Evolutionary conservation across 2,113 vertebrate species (phyloP), one percentile per base, ranked within the genome.

Genomic region (Callaeas wilsoni): DNA sequence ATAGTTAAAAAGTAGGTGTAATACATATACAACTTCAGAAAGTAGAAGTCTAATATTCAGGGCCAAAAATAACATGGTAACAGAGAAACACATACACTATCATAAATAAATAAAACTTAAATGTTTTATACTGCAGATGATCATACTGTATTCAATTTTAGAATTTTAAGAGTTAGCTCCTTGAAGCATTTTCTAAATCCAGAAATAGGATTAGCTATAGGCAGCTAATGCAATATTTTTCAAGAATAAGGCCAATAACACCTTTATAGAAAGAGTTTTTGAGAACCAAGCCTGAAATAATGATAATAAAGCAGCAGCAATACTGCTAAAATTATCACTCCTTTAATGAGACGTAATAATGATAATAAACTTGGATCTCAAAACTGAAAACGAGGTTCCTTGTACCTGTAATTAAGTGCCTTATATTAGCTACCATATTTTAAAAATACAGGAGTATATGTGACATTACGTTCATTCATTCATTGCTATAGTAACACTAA

Each of bases 1-100:
- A 89, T 39, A 89, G 55, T 95, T 94, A 95, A 88, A 92, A 79
- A 52, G 29, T 41, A 92, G 75, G 21, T 92, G 56, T 74, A 87
- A 85, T 49, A 53, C 32, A n/a, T 59, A 57, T 47, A 65, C 29
- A 83, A 57, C 56, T 93, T 93, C 55, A 84, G 62, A 92, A 94
- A 81, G 27, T 18, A 57, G 18, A 37, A 57, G 14, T 42, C 63
- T 80, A 70, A 69, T 71, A 90, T 23, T 67, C n/a, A 84, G 60
- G 13, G 29, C 64, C 39, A 71, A 65, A 89, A 84, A 30, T n/a
- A 75, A 50, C 8, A 52, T 13, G 25, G 64, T 56, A 71, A 70
- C 47, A 71, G 35, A 85, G 55, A 79, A 87, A 85, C 10, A 60
- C 11, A 73, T 20, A 27, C 1, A 49, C 13, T 81, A 67, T 74